These are phyloP conservation scores for Lonchura striata DNA, from an alignment of 2,113 vertebrate genomes.

Conservation along the genomic window DNA sequence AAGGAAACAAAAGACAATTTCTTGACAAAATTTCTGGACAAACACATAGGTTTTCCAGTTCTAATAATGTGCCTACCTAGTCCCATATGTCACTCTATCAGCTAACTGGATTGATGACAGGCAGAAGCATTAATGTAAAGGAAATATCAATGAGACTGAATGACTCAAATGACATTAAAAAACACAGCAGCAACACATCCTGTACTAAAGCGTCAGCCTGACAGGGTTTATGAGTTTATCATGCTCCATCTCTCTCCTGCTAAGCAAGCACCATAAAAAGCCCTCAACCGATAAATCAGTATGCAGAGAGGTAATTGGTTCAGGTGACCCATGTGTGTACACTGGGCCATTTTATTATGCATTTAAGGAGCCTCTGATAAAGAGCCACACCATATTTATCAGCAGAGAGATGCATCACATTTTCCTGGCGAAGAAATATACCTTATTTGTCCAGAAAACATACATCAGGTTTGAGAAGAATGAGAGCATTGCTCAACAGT, in stretches of 20 bases:
- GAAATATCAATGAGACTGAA: not conserved
- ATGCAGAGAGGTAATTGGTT: not conserved
- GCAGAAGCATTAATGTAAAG: constrained; percentile 12
- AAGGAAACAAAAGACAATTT: not conserved
- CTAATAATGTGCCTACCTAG: not conserved
- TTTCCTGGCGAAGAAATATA: not conserved
- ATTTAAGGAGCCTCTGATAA: constrained; percentile 41
- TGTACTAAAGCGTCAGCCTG: not conserved
- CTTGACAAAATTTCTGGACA: not conserved
- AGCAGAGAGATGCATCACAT: not conserved
- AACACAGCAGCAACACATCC: not conserved
- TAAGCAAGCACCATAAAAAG: constrained; percentile 54
- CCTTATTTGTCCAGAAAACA: not conserved
- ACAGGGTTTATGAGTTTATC: constrained; percentile 24
- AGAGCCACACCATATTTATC: not conserved
- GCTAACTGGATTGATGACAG: not conserved
- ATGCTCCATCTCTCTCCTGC: not conserved
- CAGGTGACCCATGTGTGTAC: not conserved
- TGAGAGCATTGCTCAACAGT: not conserved
- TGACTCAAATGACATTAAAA: constrained; percentile 23
- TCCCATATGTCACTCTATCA: not conserved
- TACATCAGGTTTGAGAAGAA: not conserved
- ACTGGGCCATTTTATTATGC: not conserved
- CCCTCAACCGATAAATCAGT: constrained; percentile 6
- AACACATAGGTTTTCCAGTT: not conserved